Conservation (phyloP, 64 coral and sea anemone genomes). For the Trachythela sp. region DNA sequence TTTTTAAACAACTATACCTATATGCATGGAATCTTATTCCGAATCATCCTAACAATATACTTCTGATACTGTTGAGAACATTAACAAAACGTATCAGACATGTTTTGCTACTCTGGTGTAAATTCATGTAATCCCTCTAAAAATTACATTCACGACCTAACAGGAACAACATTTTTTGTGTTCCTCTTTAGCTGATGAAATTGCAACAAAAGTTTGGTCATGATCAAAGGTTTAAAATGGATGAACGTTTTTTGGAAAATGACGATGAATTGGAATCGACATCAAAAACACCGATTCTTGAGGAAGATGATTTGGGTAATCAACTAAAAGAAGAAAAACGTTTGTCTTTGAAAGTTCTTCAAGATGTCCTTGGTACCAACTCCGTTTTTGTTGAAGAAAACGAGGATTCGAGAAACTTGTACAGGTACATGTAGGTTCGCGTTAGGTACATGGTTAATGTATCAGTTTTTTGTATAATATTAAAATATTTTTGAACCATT, state of each 20-base stretch:
- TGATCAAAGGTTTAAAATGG: constrained; percentile 76
- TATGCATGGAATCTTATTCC: no score
- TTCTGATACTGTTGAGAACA: no score
- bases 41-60: background rate
- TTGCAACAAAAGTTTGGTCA: constrained; percentile 68
- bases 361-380: constrained; percentile 57
- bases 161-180: background rate
- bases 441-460: background rate
- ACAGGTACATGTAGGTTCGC: background rate
- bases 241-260: constrained; percentile 72
- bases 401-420: background rate
- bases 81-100: background rate
- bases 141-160: background rate
- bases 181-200: constrained; percentile 65
- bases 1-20: background rate
- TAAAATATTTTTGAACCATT: no score
- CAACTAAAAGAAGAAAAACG: constrained; percentile 57
- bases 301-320: constrained; percentile 49
- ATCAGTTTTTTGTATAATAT: no score
- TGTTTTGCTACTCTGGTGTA: background rate
- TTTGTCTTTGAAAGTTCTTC: constrained; percentile 64
- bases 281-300: background rate
- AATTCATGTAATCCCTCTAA: no score
- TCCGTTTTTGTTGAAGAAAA: background rate
- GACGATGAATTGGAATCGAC: constrained; percentile 47